Conservation (phyloP, 1,140 invertebrate genomes). For the Drosophila lini region DNA sequence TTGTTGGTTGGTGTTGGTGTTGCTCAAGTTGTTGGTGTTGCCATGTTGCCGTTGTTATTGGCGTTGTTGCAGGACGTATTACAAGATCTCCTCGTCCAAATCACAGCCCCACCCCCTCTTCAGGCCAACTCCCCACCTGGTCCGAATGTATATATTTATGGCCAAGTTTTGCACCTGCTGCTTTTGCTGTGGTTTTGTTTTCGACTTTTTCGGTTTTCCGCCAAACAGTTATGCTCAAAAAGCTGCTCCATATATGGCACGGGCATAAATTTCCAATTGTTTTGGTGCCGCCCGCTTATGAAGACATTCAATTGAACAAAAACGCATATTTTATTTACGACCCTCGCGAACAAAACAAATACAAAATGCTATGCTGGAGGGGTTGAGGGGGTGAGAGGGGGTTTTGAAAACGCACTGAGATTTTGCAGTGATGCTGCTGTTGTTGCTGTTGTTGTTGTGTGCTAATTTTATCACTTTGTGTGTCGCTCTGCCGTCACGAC, state of each 20-base stretch:
- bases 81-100: slow-evolving; percentile 40
- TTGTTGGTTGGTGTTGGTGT: slow-evolving; percentile 41
- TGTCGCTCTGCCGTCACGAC: slow-evolving; percentile 83
- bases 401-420: slow-evolving; percentile 61
- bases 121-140: not conserved
- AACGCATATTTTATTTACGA: slow-evolving; percentile 78
- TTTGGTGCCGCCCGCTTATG: slow-evolving; percentile 75
- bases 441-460: slow-evolving; percentile 44
- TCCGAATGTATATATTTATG: slow-evolving; percentile 18
- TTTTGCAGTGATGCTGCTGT: slow-evolving; percentile 38
- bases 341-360: slow-evolving; percentile 69
- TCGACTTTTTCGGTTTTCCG: slow-evolving; percentile 49
- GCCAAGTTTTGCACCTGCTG: slow-evolving; percentile 49
- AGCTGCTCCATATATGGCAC: slow-evolving; percentile 66
- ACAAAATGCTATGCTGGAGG: slow-evolving; percentile 4
- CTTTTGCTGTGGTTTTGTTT: slow-evolving; percentile 45
- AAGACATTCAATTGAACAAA: slow-evolving; percentile 75
- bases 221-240: slow-evolving; percentile 66
- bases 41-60: slow-evolving; percentile 44
- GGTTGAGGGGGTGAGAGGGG: not conserved
- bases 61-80: slow-evolving; percentile 53
- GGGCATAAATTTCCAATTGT: slow-evolving; percentile 81
- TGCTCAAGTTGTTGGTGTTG: slow-evolving; percentile 25
- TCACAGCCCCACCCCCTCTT: slow-evolving; percentile 1
- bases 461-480: slow-evolving; percentile 84